Evolutionary conservation across 2,113 vertebrate genomes (phyloP), one percentile per base, ranked within the genome.

Genomic region (Bubo scandiacus): DNA sequence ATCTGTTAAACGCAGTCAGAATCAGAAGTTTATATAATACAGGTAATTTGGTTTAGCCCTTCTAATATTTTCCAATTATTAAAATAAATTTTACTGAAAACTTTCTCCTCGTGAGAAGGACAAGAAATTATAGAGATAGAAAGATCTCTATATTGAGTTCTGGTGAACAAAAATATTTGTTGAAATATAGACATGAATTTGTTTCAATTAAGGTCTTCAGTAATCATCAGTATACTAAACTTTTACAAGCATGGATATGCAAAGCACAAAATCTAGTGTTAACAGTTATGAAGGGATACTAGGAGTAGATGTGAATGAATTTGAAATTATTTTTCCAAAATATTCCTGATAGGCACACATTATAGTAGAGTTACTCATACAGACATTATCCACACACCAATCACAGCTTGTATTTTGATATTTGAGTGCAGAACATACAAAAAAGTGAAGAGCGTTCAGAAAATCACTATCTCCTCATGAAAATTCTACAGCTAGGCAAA

Each of bases 1-100:
- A 98, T 97, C 97, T 97, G 96, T 97, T 97, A 96, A 97, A 96
- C 96, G 97, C 80, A 81, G 71, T 86, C 95, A 77, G 95, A 96
- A 94, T 95, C 92, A 70, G 85, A 95, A 97, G 96, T 96, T 97
- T 94, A 94, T 61, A 96, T 95, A 97, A 96, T 97, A 96, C 89
- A 97, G 89, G 96, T 88, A 94, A 97, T 96, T 94, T 92, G 78
- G 78, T 83, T 96, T 68, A 66, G 92, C 81, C 21, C 92, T 92
- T 91, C 77, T 91, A 89, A 95, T 88, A 96, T 82, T 92, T 95
- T 87, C 57, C 93, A 73, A 74, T 96, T 95, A 96, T 75, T 92
- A 92, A 96, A 97, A 92, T 71, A 94, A 94, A 93, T 96, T 95
- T 93, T 83, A 90, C 84, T 90, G 95, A 88, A 94, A 86, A 88